Percentiles rank a stretch among this genome's conserved stretches.
Evolutionary conservation across 2,113 vertebrate species (phyloP).

Genomic region (Rhineura floridana): DNA sequence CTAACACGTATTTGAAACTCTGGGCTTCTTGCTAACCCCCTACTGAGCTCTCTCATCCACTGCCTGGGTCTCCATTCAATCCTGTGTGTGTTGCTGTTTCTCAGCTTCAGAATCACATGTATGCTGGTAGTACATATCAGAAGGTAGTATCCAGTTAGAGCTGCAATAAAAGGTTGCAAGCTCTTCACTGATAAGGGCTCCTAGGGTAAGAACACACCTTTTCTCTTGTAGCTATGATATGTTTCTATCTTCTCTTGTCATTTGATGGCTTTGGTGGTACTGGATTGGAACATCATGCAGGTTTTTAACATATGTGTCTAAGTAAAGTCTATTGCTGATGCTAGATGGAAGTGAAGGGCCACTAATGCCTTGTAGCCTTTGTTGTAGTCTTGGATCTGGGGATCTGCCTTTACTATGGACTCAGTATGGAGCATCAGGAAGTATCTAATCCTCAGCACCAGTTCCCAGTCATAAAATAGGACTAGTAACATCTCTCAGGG

Average conservation of each 20-base stretch:
- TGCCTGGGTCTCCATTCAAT: background rate
- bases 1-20: background rate
- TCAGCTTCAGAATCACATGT: background rate
- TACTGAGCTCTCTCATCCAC: background rate
- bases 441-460: background rate
- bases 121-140: background rate
- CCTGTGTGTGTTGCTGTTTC: background rate
- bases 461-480: background rate
- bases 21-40: background rate
- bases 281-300: background rate
- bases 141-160: background rate
- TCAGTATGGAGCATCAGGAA: background rate
- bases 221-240: background rate
- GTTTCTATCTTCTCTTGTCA: background rate
- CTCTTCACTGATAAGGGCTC: background rate
- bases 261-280: no score
- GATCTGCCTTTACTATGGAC: background rate
- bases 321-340: background rate
- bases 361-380: no score
- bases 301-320: background rate
- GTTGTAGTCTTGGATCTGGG: background rate
- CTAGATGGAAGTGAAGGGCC: background rate
- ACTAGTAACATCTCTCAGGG: background rate
- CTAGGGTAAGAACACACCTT: background rate
- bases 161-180: background rate